Base-by-base conservation (phyloP, 2,113 vertebrate genomes). In the Salvelinus alpinus region DNA sequence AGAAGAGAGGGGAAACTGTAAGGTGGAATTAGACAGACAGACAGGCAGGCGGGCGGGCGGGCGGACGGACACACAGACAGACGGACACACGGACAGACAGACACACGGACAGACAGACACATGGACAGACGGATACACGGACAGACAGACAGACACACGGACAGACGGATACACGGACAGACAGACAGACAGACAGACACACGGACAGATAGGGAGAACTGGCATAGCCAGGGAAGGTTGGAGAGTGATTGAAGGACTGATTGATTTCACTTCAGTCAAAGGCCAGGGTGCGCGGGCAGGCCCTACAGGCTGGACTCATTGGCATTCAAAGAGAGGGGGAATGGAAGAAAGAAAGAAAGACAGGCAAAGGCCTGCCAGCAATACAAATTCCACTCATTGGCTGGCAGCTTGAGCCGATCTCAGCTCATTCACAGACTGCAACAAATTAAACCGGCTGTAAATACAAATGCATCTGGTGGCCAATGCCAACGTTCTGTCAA, bases 231-330 rank as follows among this genome's bases (percentile, higher is more conserved):
- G 4, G 18, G 6, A 24, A 74, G 24, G 68, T 71, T 27, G 83
- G 85, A 88, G 85, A 76, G 82, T 75, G 82, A 88, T 76, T 90
- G 91, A 92, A 83, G 81, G 87, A 73, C 82, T 88, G 89, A 92
- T 92, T 90, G 92, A 93, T 93, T 92, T 92, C 83, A 80, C 82
- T 87, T 91, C 86, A 91, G 83, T 80, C 81, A 82, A 85, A 86
- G 85, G 80, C 79, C 82, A 81, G 77, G 59, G 59, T 62, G 59
- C 2, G 59, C 20, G n/a, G 78, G 79, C 12, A 73, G 81, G 72
- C 77, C 71, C 85, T 18, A 47, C 74, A 72, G 68, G n/a, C 73
- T 79, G 59, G 69, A 64, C 82, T 89, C 86, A 88, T 90, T 86
- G 85, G 79, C 83, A 93, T 91, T 88, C 89, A 79, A 65, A 29